Evolutionary conservation across 2,113 vertebrate genomes (phyloP), one percentile per base, ranked within the genome.

Genomic region (Malurus elegans): DNA sequence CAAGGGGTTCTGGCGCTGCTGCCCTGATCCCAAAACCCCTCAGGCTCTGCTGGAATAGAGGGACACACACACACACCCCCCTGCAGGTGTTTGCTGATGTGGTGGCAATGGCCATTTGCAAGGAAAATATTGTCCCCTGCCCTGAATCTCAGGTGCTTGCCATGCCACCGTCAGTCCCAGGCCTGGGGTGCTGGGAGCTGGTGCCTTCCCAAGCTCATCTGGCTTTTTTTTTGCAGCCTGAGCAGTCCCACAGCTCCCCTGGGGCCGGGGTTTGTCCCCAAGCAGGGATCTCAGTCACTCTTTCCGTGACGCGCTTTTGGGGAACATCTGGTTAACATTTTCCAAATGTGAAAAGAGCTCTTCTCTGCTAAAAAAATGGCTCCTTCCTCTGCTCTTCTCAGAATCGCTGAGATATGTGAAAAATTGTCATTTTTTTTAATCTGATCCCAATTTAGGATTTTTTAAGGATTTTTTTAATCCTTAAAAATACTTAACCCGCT

Each of bases 301-400:
- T 90, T 90, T 69, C 95, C 88, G 6, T 93, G 86, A 84, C 4
- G 61, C 48, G 6, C 18, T 9, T 31, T 51, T 87, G 32, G 50
- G 19, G 80, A 92, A 87, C 94, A 92, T 84, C 94, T 94, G 95
- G 86, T 95, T 84, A 93, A 72, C 53, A 81, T 92, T 95, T 96
- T 78, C 84, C 29, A 48, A 87, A 81, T 11, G n/a, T 11, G n/a
- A 81, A 91, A 88, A 67, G 72, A 44, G 44, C 36, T 93, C 47
- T 18, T 71, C 66, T 83, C 62, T 64, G 69, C 71, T 93, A 80
- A 67, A 90, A 89, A 92, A 93, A 89, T 38, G 69, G 32, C 51
- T 67, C 34, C 72, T 84, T 83, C 69, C 84, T n/a, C n/a, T n/a
- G n/a, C 79, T 42, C 45, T 18, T 34, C 50, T 23, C 44, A 20